Evolutionary conservation across 1,140 invertebrate species (phyloP).

Genomic region (Cotesia glomerata): DNA sequence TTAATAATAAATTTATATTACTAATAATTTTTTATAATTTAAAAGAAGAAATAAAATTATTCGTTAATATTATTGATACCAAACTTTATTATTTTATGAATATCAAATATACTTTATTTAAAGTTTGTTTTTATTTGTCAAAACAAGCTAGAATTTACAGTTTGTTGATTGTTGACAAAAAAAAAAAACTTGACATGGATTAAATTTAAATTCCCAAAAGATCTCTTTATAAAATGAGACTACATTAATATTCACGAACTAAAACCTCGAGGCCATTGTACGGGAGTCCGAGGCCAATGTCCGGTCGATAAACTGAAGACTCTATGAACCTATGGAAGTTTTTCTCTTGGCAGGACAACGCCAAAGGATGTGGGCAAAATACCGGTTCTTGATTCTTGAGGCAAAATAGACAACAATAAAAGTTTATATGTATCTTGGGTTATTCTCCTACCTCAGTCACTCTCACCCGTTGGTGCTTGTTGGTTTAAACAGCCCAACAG

Average conservation of each 20-base stretch:
- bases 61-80: too few species aligned
- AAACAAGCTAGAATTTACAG: too few species aligned
- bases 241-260: not conserved
- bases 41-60: too few species aligned
- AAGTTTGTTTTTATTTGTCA: too few species aligned
- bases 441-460: not conserved
- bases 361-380: not conserved
- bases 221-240: too few species aligned
- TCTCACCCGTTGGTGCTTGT: not conserved
- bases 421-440: not conserved
- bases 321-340: not conserved
- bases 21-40: too few species aligned
- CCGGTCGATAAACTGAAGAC: not conserved
- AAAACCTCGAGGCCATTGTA: not conserved
- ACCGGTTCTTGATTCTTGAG: constrained; percentile 4
- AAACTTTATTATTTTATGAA: too few species aligned
- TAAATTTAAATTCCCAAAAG: too few species aligned
- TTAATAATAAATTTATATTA: too few species aligned
- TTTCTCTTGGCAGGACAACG: not conserved
- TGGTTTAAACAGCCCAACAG: not conserved
- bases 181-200: too few species aligned
- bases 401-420: not conserved
- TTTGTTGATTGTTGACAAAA: too few species aligned
- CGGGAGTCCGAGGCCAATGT: not conserved
- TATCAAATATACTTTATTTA: too few species aligned